Base-by-base conservation (phyloP, 2,113 vertebrate species). In the Erpornis zantholeuca region DNA sequence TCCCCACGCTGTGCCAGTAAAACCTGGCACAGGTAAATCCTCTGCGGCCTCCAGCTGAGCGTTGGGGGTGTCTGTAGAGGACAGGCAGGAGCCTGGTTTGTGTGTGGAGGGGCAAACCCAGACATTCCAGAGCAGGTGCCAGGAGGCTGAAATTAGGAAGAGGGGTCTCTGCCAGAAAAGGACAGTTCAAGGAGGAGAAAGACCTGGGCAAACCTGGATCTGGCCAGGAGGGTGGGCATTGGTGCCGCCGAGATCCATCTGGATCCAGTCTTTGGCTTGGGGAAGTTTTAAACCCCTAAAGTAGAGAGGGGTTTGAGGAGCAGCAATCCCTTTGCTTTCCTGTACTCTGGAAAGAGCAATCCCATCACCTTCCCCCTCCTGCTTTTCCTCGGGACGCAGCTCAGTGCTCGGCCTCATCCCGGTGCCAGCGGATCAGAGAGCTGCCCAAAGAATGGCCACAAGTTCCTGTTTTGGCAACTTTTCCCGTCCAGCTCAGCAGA, bases 371-470 rank as follows among this genome's bases (percentile, higher is more conserved):
- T 53, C 23, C 12, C 18, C 2, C 24, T 23, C 31, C 63, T 50
- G 63, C 40, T 36, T 50, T 40, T 27, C 8, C 44, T 49, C 49
- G 23, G 61, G 52, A 17, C 20, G 8, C 15, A 44, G 68, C 68
- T 68, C 6, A 0, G 7, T 5, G 53, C 38, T 15, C 25, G 2
- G 40, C 40, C 2, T 79, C 33, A 9, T 17, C n/a, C 72, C 33
- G 25, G 8, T 52, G n/a, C 14, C 4, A 1, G 66, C 1, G 0
- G 56, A 3, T n/a, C 29, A 2, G 28, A 29, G 40, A 2, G 0
- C 12, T 73, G 38, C 45, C 29, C 1, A 0, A 60, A 40, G 49
- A 36, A 2, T 14, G 54, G 9, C 49, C 73, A 1, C 4, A 2
- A 13, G 11, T 22, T 53, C 10, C 56, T 40, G 24, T 17, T 78